Base-by-base conservation (phyloP, 1,140 invertebrate species). In the Caerostris extrusa region DNA sequence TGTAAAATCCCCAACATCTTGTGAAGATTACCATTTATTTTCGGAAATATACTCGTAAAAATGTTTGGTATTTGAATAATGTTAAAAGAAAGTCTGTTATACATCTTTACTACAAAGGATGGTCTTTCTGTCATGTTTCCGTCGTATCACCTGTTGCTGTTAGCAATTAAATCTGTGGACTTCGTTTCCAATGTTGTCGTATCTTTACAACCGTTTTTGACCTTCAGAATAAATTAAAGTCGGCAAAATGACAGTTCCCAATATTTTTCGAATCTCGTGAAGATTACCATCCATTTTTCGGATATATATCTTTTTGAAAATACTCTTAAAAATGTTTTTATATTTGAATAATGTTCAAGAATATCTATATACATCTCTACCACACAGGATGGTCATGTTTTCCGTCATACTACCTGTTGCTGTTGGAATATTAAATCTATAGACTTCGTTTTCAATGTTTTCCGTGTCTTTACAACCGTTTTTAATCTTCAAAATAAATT, bases 121-220 rank as follows among this genome's bases (percentile, higher is more conserved):
- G 61, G 61, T 67, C 50, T 53, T 77, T 77, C 14, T 77, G 71
- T 53, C 71, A 77, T 34, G 71, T 77, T 53, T 77, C 34, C 71
- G 34, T 50, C 71, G 50, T 53, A 50, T 50, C 34, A 50, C 19
- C 71, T 77, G 34, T 53, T 77, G 34, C 71, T 34, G 10, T 34
- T 50, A 7, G 10, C 71, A 34, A 77, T 77, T 77, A 77, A 77
- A 53, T 34, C 10, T 12, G 34, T 19, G 67, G 3, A 69, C 34
- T 77, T 77, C 34, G 7, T 50, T 50, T 77, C 34, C 12, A 50
- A 50, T 2, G 71, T 1, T 77, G 8, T 2, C 34, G 7, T 12
- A 77, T 77, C 7, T 77, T 77, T 50, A 12, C 71, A 10, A 77
- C 34, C 19, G 14, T 50, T 77, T 12, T 10, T 50, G 71, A 77